Base-by-base conservation (phyloP, 1,140 invertebrate species). In the Pogonomyrmex californicus region DNA sequence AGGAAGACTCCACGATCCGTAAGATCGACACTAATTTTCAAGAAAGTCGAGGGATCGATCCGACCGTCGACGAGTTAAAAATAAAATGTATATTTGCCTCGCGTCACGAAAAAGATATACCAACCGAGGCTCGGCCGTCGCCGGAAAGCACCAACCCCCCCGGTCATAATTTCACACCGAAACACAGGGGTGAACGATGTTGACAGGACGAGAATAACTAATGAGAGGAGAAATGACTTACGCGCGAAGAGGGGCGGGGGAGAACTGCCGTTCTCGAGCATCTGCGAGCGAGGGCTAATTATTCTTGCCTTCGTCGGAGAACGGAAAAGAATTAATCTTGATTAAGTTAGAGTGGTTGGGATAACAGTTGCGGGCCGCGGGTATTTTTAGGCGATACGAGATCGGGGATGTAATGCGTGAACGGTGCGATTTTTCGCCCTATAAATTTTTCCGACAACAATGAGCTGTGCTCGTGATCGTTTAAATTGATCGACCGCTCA, bases 201-300 rank as follows among this genome's bases (percentile, higher is more conserved):
- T 78, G 90, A 90, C 87, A 87, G 85, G 62, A 87, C 65, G 73
- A 75, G 88, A 91, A 91, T 91, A 91, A 91, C 85, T 90, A 88
- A 91, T 66, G 88, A 82, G 65, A 82, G n/a, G 38, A 65, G 47
- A 68, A 70, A 51, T 75, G 82, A 75, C 41, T 17, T 3, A 23
- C 56, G 62, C 41, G 30, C 68, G 76, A 54, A 54, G 47, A 62
- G 73, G 51, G 23, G 23, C 0, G 23, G 23, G 23, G 23, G 23
- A 23, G 23, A 23, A 36, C 71, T 2, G 49, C 54, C 23, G 75
- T 82, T 88, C 89, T 82, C 76, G 47, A 91, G 86, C 90, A 90
- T 91, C 89, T 91, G 83, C 62, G 62, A 70, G 63, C 82, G 65
- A 58, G 62, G 58, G 71, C 78, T 85, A 91, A 89, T 89, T 91